Conservation (phyloP, 2,888 invertebrate genomes). For the Calameuta idolon region DNA sequence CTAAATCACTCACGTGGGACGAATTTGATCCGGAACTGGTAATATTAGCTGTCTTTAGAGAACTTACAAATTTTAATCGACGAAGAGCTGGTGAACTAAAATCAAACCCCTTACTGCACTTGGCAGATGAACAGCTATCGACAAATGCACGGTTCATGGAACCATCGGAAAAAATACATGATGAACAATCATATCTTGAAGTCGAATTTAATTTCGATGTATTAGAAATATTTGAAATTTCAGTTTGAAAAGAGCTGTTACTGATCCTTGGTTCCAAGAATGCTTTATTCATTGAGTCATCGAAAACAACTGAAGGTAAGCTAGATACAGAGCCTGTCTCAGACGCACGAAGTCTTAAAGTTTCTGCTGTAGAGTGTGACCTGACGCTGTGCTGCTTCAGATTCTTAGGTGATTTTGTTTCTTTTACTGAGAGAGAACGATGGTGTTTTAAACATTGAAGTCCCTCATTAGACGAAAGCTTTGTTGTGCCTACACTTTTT, state of each 20-base stretch:
- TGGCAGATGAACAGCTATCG: constrained; percentile 29
- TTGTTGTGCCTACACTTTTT: neutral
- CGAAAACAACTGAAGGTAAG: constrained; percentile 30
- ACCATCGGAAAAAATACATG: constrained; percentile 37
- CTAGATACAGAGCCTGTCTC: neutral
- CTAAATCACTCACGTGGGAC: constrained; percentile 39
- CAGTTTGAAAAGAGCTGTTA: constrained; percentile 41
- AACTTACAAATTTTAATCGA: constrained; percentile 11
- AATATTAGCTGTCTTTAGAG: neutral
- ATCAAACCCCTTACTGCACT: constrained; percentile 7
- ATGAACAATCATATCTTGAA: constrained; percentile 31
- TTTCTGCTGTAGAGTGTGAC: constrained; percentile 35
- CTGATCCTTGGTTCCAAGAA: constrained; percentile 34
- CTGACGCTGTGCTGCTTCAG: constrained; percentile 17
- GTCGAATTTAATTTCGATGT: constrained; percentile 41
- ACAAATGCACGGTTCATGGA: constrained; percentile 51
- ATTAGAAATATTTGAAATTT: constrained; percentile 48
- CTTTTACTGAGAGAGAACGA: constrained; percentile 21
- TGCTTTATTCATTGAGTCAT: constrained; percentile 46
- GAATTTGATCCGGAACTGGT: constrained; percentile 16
- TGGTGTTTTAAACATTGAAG: neutral
- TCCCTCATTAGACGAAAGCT: neutral
- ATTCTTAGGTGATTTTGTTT: constrained; percentile 29
- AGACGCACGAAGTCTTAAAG: constrained; percentile 1
- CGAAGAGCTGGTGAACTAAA: neutral